Evolutionary conservation across 2,113 vertebrate genomes (phyloP).

Genomic region (Zeus faber): DNA sequence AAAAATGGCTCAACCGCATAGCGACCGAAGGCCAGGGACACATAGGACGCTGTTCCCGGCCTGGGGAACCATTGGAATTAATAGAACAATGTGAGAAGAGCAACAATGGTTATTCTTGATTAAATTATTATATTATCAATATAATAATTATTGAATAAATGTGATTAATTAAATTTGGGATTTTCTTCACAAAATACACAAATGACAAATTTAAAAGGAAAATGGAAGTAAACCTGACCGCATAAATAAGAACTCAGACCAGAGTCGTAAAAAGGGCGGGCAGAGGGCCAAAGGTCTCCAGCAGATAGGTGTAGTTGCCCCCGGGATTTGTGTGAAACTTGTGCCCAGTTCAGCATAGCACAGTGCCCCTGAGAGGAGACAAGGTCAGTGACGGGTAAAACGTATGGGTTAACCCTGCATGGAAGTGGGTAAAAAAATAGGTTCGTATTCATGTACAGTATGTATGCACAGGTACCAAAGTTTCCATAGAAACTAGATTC

Average conservation of each 20-base stretch:
- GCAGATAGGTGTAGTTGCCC: no score
- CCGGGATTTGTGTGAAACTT: conserved; percentile 84
- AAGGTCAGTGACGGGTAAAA: no score
- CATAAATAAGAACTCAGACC: conserved; percentile 84
- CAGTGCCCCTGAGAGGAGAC: conserved; percentile 78
- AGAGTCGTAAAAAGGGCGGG: conserved; percentile 83
- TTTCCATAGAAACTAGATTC: no score
- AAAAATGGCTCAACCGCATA: conserved; percentile 85
- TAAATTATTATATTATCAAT: not conserved
- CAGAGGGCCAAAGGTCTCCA: no score
- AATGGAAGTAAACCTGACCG: no score
- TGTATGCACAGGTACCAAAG: no score
- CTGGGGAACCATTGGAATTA: conserved; percentile 59
- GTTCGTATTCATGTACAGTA: no score
- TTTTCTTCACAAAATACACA: no score
- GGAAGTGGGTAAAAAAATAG: no score
- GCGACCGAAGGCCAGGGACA: conserved; percentile 86
- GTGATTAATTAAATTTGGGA: no score
- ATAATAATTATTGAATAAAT: not conserved
- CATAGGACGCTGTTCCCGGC: conserved; percentile 81
- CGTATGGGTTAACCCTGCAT: no score
- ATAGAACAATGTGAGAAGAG: not conserved
- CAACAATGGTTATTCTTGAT: not conserved
- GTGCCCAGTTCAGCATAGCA: conserved; percentile 89
- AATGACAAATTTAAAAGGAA: no score